Conservation (phyloP, 2,797 vertebrate species). For the Ceryle rudis region DNA sequence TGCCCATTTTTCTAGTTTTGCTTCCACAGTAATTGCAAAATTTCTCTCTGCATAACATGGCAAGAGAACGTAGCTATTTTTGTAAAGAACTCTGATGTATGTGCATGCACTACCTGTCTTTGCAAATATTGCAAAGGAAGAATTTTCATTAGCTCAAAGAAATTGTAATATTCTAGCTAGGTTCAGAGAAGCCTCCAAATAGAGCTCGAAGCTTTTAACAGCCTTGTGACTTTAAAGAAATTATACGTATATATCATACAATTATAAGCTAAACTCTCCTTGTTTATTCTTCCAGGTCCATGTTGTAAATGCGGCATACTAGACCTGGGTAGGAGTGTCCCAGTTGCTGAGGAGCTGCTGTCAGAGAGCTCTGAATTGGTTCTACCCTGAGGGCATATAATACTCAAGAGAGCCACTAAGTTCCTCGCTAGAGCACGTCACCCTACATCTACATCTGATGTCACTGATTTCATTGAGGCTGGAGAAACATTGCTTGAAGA, state of each 20-base stretch:
- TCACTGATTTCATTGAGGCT: neutral
- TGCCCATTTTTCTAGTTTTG: neutral
- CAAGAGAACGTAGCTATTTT: neutral
- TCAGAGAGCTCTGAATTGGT: neutral
- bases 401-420: neutral
- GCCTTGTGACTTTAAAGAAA: neutral
- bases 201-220: neutral
- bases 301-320: neutral
- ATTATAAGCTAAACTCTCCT: neutral
- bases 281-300: neutral
- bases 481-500: neutral
- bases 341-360: neutral
- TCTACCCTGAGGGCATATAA: neutral
- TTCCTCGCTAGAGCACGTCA: neutral
- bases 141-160: too few species aligned
- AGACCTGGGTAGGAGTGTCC: neutral
- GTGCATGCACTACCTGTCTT: neutral
- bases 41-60: neutral
- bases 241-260: neutral
- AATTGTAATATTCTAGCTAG: neutral
- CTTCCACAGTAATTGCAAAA: neutral
- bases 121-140: neutral
- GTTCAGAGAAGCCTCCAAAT: neutral
- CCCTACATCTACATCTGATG: neutral
- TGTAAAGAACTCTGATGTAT: neutral